These are phyloP conservation scores for Pantherophis alleghaniensis DNA, from an alignment of 2,797 vertebrate genomes.

Conservation along the genomic window DNA sequence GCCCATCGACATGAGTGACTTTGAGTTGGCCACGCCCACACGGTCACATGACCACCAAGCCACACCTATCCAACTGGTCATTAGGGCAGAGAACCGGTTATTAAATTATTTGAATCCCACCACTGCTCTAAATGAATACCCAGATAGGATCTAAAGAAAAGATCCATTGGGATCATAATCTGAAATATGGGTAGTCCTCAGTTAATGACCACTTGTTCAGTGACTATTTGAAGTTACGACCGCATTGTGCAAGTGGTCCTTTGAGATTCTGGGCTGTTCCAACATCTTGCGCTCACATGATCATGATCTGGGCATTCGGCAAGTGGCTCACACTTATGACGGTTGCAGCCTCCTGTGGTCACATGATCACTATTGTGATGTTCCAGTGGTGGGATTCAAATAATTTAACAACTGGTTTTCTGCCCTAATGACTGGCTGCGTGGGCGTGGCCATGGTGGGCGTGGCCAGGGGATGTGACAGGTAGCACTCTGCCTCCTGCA, in stretches of 20 bases:
- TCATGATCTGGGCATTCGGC: not conserved
- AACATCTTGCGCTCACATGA: not conserved
- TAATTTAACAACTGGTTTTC: no score
- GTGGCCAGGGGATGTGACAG: no score
- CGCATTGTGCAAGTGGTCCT: not conserved
- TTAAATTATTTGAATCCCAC: no score
- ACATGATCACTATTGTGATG: not conserved
- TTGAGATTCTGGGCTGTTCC: not conserved
- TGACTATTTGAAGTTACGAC: not conserved
- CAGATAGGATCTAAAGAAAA: not conserved
- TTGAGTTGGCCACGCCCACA: no score
- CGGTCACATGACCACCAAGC: no score
- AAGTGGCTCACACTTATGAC: not conserved
- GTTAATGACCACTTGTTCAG: not conserved
- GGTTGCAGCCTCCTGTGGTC: not conserved
- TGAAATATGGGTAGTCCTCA: not conserved
- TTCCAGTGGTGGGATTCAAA: no score
- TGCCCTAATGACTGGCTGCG: no score
- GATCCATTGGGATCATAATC: not conserved
- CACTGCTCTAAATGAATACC: not conserved
- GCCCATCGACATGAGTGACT: no score
- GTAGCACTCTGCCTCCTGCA: no score
- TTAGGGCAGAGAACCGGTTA: no score
- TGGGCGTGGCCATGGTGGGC: no score
- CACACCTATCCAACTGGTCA: no score